Evolutionary conservation across 2,113 vertebrate genomes (phyloP).

Genomic region (Phasianus colchicus): DNA sequence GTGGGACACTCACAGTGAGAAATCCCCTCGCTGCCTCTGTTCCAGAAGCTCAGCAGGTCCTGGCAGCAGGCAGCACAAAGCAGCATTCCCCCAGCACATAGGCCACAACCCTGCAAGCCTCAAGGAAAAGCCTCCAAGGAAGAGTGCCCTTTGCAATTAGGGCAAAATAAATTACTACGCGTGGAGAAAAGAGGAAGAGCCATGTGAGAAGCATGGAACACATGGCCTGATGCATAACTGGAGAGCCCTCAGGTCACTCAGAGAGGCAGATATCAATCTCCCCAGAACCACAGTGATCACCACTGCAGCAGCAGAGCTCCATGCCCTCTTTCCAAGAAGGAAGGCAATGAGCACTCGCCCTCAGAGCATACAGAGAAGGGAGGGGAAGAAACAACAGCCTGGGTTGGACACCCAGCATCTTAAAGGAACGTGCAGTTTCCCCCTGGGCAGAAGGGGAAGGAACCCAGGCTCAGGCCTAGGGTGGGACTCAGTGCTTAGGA

Average conservation of each 20-base stretch:
- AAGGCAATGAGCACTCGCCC: not conserved
- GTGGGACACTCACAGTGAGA: not conserved
- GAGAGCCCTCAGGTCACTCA: not conserved
- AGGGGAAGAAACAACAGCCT: not conserved
- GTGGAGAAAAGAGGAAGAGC: not conserved
- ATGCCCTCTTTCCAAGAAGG: not conserved
- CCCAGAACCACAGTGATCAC: not conserved
- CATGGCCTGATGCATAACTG: not conserved
- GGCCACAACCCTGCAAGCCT: not conserved
- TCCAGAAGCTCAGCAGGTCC: not conserved
- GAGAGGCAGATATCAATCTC: too few species aligned
- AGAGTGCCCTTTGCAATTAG: not conserved
- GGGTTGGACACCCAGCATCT: not conserved
- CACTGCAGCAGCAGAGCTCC: not conserved
- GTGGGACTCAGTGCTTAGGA: not conserved
- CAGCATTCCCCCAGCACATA: rapidly evolving
- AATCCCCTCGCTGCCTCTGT: not conserved
- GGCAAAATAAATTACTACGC: not conserved
- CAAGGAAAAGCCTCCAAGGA: not conserved
- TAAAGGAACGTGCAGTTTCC: not conserved
- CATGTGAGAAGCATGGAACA: not conserved
- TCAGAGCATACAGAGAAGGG: not conserved
- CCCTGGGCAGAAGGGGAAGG: not conserved
- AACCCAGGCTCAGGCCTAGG: not conserved
- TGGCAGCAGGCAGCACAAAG: not conserved